phyloP scores from a whole-genome alignment of 2,113 vertebrate genomes.

The Neotragus pygmaeus region DNA sequence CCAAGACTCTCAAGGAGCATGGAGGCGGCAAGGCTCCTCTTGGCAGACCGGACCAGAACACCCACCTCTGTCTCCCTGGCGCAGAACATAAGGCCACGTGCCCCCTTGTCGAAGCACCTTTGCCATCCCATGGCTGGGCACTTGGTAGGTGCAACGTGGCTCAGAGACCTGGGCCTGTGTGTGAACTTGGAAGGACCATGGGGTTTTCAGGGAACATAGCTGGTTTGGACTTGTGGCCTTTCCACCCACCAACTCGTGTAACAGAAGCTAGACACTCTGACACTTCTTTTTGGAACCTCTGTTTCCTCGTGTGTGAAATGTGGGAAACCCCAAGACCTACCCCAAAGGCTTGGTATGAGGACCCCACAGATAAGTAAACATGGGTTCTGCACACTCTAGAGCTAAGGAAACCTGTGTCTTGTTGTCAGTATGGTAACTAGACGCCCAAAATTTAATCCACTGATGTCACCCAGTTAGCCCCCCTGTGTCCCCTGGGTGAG shows the following conservation, averaged over 20 bases:
- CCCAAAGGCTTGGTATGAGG: too few relatives aligned
- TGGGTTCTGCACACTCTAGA: accelerated
- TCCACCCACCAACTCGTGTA: accelerated
- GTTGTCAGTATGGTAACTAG: accelerated
- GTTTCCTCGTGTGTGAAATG: not conserved
- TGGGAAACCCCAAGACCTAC: not conserved
- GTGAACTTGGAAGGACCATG: not conserved
- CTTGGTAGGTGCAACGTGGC: not conserved
- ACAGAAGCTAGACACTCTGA: accelerated
- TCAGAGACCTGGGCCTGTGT: not conserved
- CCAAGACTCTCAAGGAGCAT: not conserved
- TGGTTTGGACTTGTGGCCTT: too few relatives aligned
- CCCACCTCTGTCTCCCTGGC: accelerated
- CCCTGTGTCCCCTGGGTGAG: accelerated
- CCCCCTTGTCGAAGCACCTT: not conserved
- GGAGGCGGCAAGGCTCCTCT: accelerated
- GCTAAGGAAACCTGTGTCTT: not conserved
- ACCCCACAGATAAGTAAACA: accelerated
- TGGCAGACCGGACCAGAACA: not conserved
- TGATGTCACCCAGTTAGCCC: accelerated
- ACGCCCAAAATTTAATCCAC: accelerated
- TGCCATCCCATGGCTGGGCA: accelerated
- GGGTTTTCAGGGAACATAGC: too few relatives aligned
- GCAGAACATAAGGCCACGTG: accelerated
- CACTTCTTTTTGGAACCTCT: not conserved